Evolutionary conservation across 2,797 vertebrate genomes (phyloP).

Genomic region (Rhynchotus rufescens): DNA sequence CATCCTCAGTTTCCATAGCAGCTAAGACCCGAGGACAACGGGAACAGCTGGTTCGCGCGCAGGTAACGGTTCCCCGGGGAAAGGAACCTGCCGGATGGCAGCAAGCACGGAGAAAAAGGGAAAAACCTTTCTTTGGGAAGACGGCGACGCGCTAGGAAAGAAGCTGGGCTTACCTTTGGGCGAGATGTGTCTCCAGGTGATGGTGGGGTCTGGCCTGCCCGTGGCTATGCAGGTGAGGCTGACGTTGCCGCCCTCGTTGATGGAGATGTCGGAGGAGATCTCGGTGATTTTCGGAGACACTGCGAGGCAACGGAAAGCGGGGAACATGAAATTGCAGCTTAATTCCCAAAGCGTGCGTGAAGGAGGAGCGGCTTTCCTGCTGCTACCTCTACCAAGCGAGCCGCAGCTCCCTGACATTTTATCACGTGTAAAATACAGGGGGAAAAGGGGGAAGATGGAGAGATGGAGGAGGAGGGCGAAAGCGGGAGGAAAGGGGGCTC

Average conservation of each 20-base stretch:
- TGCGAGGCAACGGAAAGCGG: constrained; percentile 57
- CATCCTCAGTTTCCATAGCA: constrained; percentile 84
- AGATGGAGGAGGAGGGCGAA: background rate
- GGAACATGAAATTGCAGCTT: background rate
- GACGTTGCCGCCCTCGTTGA: constrained; percentile 85
- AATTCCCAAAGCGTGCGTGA: background rate
- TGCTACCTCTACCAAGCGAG: background rate
- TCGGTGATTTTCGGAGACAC: constrained; percentile 85
- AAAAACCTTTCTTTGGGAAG: background rate
- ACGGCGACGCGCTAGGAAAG: no score
- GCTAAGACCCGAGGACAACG: constrained; percentile 80
- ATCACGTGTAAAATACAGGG: background rate
- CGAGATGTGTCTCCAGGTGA: constrained; percentile 87
- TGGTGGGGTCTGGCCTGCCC: constrained; percentile 84
- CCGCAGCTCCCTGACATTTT: background rate
- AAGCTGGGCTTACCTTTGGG: constrained; percentile 81
- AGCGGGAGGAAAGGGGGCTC: background rate
- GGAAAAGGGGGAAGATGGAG: background rate
- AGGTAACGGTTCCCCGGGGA: constrained; percentile 69
- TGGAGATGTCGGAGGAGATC: constrained; percentile 85
- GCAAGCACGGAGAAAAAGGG: constrained; percentile 3
- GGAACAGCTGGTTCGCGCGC: constrained; percentile 76
- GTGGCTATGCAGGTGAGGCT: constrained; percentile 86
- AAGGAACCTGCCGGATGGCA: constrained; percentile 52
- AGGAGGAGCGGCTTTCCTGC: background rate